Evolutionary conservation across 2,797 vertebrate species (phyloP).

Genomic region (Staurois parvus): DNA sequence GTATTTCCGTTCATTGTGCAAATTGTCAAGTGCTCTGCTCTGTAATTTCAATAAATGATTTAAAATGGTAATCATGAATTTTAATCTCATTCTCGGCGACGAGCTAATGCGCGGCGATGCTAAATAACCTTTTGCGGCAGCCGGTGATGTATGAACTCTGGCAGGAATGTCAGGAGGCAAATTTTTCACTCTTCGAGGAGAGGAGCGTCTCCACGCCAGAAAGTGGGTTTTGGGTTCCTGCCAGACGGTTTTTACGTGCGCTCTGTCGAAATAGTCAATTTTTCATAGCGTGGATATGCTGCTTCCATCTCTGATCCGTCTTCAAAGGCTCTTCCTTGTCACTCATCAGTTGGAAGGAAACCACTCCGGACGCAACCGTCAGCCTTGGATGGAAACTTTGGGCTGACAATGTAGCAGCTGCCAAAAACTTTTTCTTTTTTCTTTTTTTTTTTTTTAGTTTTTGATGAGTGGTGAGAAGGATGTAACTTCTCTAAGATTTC

Average conservation of each 20-base stretch:
- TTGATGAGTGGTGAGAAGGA: too few relatives aligned
- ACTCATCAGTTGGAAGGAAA: too few relatives aligned
- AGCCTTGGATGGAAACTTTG: too few relatives aligned
- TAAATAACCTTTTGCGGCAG: conserved; percentile 71
- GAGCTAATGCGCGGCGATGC: conserved; percentile 70
- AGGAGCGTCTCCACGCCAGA: conserved; percentile 29
- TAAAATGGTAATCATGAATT: conserved; percentile 71
- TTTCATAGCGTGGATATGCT: background rate
- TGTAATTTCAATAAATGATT: conserved; percentile 73
- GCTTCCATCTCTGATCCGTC: background rate
- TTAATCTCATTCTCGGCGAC: conserved; percentile 70
- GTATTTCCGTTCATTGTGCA: conserved; percentile 65
- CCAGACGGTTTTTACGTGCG: conserved; percentile 23
- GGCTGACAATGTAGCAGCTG: too few relatives aligned
- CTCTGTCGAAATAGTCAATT: background rate
- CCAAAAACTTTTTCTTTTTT: too few relatives aligned
- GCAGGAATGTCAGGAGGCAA: conserved; percentile 66
- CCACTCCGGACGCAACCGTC: too few relatives aligned
- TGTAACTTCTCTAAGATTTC: too few relatives aligned
- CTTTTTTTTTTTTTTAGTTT: too few relatives aligned
- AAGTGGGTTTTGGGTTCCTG: conserved; percentile 36
- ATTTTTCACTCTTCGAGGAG: conserved; percentile 64
- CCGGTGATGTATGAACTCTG: conserved; percentile 69
- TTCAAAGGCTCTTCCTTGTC: background rate
- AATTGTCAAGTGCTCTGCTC: conserved; percentile 63